phyloP scores from a whole-genome alignment of 1,140 invertebrate species.

The Brevipalpus yothersi region DNA sequence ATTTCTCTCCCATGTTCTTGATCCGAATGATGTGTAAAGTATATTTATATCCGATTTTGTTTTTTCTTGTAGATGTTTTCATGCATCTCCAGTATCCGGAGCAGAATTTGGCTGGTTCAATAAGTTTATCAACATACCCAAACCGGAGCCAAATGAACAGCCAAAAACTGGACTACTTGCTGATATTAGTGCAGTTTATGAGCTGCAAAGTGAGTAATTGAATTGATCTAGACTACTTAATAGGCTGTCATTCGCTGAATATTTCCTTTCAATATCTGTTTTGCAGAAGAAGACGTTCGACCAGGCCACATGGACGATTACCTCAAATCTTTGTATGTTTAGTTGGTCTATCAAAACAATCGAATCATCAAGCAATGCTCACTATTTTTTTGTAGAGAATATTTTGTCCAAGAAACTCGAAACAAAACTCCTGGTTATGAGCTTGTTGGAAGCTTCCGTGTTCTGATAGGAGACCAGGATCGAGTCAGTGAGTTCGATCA shows the following conservation, averaged over 20 bases:
- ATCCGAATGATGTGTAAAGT: no score
- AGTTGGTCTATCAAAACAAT: conserved; percentile 4
- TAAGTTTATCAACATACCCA: conserved; percentile 16
- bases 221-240: background rate
- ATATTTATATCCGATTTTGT: no score
- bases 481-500: conserved; percentile 35
- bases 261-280: conserved; percentile 5
- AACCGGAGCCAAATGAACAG: conserved; percentile 67
- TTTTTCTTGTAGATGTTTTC: no score
- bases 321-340: conserved; percentile 64
- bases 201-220: conserved; percentile 41
- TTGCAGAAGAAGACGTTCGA: conserved; percentile 54
- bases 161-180: conserved; percentile 81
- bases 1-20: no score
- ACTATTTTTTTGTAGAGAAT: conserved; percentile 32
- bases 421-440: conserved; percentile 29
- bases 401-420: conserved; percentile 47
- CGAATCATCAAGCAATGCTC: background rate
- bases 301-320: conserved; percentile 62
- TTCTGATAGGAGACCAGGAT: conserved; percentile 88
- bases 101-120: background rate
- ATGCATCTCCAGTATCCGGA: no score
- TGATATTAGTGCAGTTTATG: conserved; percentile 64
- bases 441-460: conserved; percentile 31
- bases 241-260: conserved; percentile 2